A percentile compares a stretch with the other conserved stretches of the same genome.
Evolutionary conservation across 2,113 vertebrate species (phyloP).

Genomic region (Paedocypris sp.): DNA sequence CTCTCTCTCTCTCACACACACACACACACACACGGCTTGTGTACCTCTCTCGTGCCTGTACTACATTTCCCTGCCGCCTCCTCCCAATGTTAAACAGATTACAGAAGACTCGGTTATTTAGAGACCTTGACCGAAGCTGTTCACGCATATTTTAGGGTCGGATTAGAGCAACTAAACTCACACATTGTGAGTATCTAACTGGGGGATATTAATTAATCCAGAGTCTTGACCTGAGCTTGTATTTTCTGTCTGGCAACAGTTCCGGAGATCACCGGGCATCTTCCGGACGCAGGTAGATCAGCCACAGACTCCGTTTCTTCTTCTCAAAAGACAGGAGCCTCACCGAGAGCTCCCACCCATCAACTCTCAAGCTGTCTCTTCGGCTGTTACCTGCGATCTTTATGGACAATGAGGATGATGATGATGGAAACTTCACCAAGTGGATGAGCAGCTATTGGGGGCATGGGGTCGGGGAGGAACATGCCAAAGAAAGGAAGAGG

Average conservation of each 20-base stretch:
- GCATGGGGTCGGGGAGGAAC: constrained; percentile 62
- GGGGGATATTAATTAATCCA: constrained; percentile 31
- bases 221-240: neutral
- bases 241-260: neutral
- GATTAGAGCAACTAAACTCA: constrained; percentile 37
- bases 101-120: constrained; percentile 63
- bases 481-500: constrained; percentile 56
- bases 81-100: constrained; percentile 57
- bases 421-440: constrained; percentile 88
- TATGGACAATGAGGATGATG: constrained; percentile 83
- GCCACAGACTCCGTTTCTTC: neutral
- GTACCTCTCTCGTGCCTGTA: constrained; percentile 26
- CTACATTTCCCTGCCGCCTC: constrained; percentile 17
- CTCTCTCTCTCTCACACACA: neutral
- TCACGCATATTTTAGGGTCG: constrained; percentile 41
- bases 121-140: constrained; percentile 50
- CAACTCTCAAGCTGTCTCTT: constrained; percentile 51
- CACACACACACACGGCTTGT: too few relatives aligned
- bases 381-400: constrained; percentile 56
- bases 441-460: constrained; percentile 99
- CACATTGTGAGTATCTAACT: neutral
- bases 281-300: too few relatives aligned
- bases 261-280: too few relatives aligned
- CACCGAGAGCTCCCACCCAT: constrained; percentile 21
- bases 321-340: constrained; percentile 22